Evolutionary conservation across 2,113 vertebrate genomes (phyloP).

Genomic region (Hyaena hyaena): DNA sequence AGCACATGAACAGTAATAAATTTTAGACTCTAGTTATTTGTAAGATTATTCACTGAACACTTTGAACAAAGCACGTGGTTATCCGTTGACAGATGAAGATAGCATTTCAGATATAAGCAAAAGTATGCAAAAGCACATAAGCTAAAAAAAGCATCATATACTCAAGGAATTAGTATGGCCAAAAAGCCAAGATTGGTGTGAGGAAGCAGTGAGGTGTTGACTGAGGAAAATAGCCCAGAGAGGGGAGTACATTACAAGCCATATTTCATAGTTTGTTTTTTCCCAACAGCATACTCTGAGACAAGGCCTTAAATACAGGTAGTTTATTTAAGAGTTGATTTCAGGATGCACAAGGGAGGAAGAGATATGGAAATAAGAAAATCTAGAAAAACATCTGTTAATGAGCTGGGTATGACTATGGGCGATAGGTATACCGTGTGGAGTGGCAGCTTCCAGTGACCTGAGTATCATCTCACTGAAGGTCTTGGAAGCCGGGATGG

Average conservation of each 20-base stretch:
- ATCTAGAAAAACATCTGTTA: background rate
- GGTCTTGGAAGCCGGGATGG: rapidly evolving
- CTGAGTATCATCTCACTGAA: background rate
- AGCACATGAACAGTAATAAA: constrained; percentile 31
- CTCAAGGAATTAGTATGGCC: background rate
- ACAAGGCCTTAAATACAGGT: background rate
- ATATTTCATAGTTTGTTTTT: background rate
- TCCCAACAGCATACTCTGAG: background rate
- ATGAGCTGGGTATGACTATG: background rate
- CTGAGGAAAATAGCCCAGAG: background rate
- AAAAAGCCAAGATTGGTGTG: background rate
- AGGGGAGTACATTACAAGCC: background rate
- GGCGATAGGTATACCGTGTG: background rate
- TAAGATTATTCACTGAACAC: background rate
- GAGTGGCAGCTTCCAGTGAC: too few species aligned
- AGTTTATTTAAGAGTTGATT: background rate
- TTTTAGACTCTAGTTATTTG: constrained; percentile 1
- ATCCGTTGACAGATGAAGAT: background rate
- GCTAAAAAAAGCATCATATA: background rate
- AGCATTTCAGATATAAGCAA: background rate
- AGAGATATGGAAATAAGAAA: background rate
- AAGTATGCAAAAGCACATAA: background rate
- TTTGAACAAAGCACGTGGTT: background rate
- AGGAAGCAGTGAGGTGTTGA: background rate
- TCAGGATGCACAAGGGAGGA: background rate